Evolutionary conservation across 2,113 vertebrate genomes (phyloP).

Genomic region (Collichthys lucidus): DNA sequence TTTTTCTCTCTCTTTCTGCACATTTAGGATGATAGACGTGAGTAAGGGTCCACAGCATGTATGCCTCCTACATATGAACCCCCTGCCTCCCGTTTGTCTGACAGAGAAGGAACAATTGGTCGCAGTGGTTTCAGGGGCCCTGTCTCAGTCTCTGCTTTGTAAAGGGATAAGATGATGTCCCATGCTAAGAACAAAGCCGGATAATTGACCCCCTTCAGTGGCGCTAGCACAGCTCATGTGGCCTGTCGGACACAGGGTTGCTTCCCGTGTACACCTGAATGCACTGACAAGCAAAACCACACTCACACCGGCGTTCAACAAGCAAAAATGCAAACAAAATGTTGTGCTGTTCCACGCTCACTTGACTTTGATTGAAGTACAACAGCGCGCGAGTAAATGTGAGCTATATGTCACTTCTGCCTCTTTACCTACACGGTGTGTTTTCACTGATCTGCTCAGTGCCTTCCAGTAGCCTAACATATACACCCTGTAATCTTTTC

Average conservation of each 20-base stretch:
- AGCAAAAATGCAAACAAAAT: constrained; percentile 57
- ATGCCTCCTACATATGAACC: constrained; percentile 27
- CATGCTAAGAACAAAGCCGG: constrained; percentile 72
- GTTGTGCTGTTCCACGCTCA: constrained; percentile 3
- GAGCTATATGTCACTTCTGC: constrained; percentile 49
- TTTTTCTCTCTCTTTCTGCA: constrained; percentile 6
- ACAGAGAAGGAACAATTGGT: constrained; percentile 44
- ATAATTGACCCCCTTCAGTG: constrained; percentile 76
- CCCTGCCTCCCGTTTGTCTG: constrained; percentile 40
- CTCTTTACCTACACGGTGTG: constrained; percentile 19
- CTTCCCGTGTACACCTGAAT: constrained; percentile 50
- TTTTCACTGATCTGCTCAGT: constrained; percentile 42
- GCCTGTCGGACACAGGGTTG: constrained; percentile 41
- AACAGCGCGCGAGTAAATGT: constrained; percentile 28
- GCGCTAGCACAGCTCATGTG: constrained; percentile 38
- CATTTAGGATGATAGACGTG: constrained; percentile 6
- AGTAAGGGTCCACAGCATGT: neutral
- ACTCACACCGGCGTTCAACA: constrained; percentile 35
- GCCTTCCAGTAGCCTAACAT: constrained; percentile 53
- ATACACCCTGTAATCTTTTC: constrained; percentile 66
- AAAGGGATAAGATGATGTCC: constrained; percentile 62
- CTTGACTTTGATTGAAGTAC: constrained; percentile 46
- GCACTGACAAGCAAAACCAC: constrained; percentile 52
- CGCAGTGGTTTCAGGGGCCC: constrained; percentile 57
- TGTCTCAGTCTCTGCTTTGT: constrained; percentile 55